phyloP scores from a whole-genome alignment of 2,797 vertebrate genomes.

The Halcyon chelicuti region DNA sequence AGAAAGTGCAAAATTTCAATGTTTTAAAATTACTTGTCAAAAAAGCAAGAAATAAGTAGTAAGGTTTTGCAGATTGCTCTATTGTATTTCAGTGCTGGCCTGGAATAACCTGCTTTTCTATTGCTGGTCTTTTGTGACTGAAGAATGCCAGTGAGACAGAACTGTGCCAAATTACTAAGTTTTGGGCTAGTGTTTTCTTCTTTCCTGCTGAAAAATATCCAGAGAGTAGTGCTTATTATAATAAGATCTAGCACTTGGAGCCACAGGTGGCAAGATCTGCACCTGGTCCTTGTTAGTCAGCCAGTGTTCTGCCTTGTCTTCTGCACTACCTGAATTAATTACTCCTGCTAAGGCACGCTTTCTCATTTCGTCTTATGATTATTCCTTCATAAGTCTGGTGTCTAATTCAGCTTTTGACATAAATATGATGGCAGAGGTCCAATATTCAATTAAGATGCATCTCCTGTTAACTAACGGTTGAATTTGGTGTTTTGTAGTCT shows the following conservation, averaged over 20 bases:
- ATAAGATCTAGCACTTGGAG: background rate
- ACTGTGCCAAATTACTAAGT: background rate
- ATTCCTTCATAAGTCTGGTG: background rate
- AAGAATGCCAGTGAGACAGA: background rate
- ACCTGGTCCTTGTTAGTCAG: background rate
- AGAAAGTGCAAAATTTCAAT: background rate
- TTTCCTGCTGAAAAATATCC: background rate
- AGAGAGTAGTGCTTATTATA: background rate
- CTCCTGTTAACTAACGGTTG: constrained; percentile 46
- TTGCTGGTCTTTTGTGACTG: background rate
- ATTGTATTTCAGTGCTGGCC: background rate
- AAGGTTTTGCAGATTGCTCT: background rate
- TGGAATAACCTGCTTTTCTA: background rate
- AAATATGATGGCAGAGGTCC: constrained; percentile 40
- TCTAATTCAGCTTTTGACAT: constrained; percentile 46
- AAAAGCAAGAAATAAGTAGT: background rate
- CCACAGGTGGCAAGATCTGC: background rate
- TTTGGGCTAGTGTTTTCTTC: background rate
- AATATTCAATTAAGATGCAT: constrained; percentile 47
- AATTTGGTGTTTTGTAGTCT: background rate
- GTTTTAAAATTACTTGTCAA: background rate
- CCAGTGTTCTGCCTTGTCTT: background rate
- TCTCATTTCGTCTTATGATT: background rate
- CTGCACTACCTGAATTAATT: constrained; percentile 18
- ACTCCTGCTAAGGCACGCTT: background rate